Percentiles rank a stretch among this genome's conserved stretches.
These are phyloP conservation scores for Drosophila kurseongensis DNA, from an alignment of 1,140 invertebrate genomes.

Conservation along the genomic window DNA sequence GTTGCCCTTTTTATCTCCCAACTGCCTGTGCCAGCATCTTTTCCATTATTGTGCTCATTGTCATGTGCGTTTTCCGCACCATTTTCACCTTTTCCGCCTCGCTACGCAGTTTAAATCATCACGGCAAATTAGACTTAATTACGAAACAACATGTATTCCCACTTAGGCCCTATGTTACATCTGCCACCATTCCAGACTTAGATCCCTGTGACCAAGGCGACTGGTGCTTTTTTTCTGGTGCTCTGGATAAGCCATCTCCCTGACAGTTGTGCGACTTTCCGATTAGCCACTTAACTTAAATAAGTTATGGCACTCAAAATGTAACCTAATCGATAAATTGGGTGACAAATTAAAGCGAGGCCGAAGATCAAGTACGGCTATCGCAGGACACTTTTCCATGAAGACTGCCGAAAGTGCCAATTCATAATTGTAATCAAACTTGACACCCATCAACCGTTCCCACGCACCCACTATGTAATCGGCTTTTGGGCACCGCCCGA, in stretches of 20 bases:
- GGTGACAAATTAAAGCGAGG: slow-evolving; percentile 38
- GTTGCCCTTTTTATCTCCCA: slow-evolving; percentile 60
- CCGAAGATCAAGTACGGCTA: slow-evolving; percentile 8
- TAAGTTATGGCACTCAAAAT: slow-evolving; percentile 18
- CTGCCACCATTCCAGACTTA: not conserved
- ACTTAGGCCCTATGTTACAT: slow-evolving; percentile 49
- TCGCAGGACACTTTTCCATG: not conserved
- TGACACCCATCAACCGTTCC: slow-evolving; percentile 52
- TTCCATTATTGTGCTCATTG: slow-evolving; percentile 50
- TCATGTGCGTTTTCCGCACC: slow-evolving; percentile 61
- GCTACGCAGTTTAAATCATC: slow-evolving; percentile 77
- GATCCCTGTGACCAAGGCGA: slow-evolving; percentile 6
- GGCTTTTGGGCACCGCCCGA: slow-evolving; percentile 66
- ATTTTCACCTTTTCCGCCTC: slow-evolving; percentile 68
- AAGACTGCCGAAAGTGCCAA: slow-evolving; percentile 46
- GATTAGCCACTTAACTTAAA: slow-evolving; percentile 6
- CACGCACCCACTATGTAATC: slow-evolving; percentile 46
- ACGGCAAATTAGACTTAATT: slow-evolving; percentile 77
- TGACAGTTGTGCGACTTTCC: slow-evolving; percentile 12
- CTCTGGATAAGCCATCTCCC: slow-evolving; percentile 3
- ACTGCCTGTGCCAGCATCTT: slow-evolving; percentile 44
- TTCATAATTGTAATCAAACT: slow-evolving; percentile 79
- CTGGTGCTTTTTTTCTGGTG: not conserved
- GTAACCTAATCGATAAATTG: slow-evolving; percentile 25
- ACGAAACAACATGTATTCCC: slow-evolving; percentile 73